These are phyloP conservation scores for Halcyon chelicuti DNA, from an alignment of 2,797 vertebrate genomes.

Conservation along the genomic window DNA sequence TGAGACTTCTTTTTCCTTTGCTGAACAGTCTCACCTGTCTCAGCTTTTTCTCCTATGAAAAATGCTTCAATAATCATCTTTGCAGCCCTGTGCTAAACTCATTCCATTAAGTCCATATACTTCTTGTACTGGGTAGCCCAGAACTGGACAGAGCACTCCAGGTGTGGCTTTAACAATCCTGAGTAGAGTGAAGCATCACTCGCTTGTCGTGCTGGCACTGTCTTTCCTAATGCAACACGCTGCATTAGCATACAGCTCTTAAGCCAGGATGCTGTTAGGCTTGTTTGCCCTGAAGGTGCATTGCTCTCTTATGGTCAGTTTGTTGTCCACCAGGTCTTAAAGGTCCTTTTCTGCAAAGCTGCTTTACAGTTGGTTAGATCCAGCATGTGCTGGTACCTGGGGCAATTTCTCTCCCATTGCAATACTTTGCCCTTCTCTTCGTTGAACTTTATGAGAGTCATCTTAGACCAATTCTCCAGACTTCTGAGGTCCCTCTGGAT, in stretches of 20 bases:
- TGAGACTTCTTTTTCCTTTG: background rate
- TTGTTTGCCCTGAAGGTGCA: background rate
- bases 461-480: background rate
- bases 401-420: background rate
- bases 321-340: background rate
- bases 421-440: background rate
- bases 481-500: background rate
- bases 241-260: background rate
- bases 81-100: background rate
- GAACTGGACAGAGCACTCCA: background rate
- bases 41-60: background rate
- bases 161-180: background rate
- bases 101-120: background rate
- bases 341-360: background rate
- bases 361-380: background rate
- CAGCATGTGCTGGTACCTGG: background rate
- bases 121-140: background rate
- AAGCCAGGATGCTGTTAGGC: background rate
- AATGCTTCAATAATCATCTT: background rate
- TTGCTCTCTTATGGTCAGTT: background rate
- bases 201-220: background rate
- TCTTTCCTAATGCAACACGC: background rate
- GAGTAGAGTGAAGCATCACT: background rate
- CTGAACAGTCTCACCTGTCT: background rate
- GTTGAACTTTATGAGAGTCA: background rate